Evolutionary conservation across 1,140 invertebrate species (phyloP).

Genomic region (Drosophila guanche): DNA sequence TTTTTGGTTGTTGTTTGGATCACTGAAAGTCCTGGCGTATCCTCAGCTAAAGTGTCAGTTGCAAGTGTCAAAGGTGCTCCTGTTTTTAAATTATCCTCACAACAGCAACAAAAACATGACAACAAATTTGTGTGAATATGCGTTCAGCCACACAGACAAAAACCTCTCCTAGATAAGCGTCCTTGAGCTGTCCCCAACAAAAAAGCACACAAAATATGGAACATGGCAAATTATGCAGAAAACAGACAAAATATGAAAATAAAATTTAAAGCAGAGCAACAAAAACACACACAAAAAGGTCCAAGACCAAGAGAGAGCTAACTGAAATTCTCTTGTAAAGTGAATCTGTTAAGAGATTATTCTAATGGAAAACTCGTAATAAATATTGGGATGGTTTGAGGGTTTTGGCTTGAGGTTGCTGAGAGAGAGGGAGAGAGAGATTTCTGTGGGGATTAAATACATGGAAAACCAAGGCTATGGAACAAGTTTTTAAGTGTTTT

Average conservation of each 20-base stretch:
- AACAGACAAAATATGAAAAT: conserved; percentile 51
- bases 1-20: conserved; percentile 5
- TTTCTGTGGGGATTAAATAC: conserved; percentile 19
- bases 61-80: conserved; percentile 79
- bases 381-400: conserved; percentile 18
- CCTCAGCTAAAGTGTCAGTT: conserved; percentile 68
- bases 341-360: conserved; percentile 61
- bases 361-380: conserved; percentile 61
- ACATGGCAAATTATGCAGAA: conserved; percentile 73
- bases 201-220: conserved; percentile 32
- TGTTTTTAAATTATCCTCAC: conserved; percentile 77
- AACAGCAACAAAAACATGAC: conserved; percentile 70
- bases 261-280: conserved; percentile 15
- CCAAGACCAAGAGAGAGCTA: conserved; percentile 5
- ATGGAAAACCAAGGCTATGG: neutral
- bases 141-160: conserved; percentile 66
- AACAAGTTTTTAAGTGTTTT: neutral
- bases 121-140: conserved; percentile 78
- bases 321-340: conserved; percentile 42
- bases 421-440: neutral
- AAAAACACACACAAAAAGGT: conserved; percentile 18
- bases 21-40: conserved; percentile 2
- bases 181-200: conserved; percentile 21
- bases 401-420: conserved; percentile 3
- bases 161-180: conserved; percentile 59